Evolutionary conservation across 23 tunicate species (phyloP).

Genomic region (Trididemnum clinides): DNA sequence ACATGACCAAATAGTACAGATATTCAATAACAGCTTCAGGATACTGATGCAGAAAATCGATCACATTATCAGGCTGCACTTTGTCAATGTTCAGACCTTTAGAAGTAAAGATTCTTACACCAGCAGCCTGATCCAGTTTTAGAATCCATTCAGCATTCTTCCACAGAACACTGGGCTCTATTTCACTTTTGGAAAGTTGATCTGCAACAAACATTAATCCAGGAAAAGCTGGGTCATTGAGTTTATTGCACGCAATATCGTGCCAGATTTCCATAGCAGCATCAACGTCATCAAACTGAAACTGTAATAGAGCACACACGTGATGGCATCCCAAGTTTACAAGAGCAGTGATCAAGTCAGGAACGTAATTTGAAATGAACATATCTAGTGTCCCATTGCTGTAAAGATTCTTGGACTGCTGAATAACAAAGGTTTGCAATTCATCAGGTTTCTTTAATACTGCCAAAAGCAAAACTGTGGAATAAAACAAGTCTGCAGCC

Average conservation of each 20-base stretch:
- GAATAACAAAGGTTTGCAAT: neutral
- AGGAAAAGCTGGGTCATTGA: constrained; percentile 66
- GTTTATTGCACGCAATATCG: constrained; percentile 2
- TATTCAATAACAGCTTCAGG: constrained; percentile 59
- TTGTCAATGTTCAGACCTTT: neutral
- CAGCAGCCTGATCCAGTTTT: constrained; percentile 52
- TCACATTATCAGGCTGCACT: constrained; percentile 52
- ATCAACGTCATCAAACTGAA: constrained; percentile 36
- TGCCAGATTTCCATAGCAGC: constrained; percentile 76
- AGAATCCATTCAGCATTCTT: constrained; percentile 86
- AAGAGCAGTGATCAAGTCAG: constrained; percentile 2
- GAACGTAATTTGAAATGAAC: neutral
- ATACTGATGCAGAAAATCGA: constrained; percentile 68
- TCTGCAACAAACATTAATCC: constrained; percentile 69
- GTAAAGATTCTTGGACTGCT: neutral
- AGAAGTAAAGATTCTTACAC: constrained; percentile 49
- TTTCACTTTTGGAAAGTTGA: constrained; percentile 17
- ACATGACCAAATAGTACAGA: constrained; percentile 71
- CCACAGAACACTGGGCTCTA: constrained; percentile 40
- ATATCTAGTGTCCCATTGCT: constrained; percentile 5
- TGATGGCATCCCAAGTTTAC: constrained; percentile 57
- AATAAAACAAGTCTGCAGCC: constrained; percentile 27
- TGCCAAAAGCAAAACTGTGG: constrained; percentile 44
- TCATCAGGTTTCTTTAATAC: constrained; percentile 16
- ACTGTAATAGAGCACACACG: constrained; percentile 42